phyloP scores from a whole-genome alignment of 2,113 vertebrate genomes.

The Rafetus swinhoei region DNA sequence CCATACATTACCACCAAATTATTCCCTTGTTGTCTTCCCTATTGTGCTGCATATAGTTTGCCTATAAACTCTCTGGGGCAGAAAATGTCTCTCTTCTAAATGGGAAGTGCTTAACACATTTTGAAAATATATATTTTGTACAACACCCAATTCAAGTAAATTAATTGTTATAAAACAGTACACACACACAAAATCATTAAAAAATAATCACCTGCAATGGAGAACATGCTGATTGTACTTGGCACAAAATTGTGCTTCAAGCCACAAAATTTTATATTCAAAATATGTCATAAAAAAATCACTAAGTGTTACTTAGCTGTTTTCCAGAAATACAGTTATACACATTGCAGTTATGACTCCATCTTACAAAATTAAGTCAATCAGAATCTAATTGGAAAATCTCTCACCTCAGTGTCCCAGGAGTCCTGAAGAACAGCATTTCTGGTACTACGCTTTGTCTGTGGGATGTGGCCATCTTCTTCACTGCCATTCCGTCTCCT shows the following conservation, averaged over 20 bases:
- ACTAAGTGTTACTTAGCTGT: not conserved
- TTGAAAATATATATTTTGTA: not conserved
- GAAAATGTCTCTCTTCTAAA: fast-evolving
- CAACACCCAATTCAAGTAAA: not conserved
- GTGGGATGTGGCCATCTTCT: constrained; percentile 86
- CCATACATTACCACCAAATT: not conserved
- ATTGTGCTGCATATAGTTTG: fast-evolving
- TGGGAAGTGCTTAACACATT: not conserved
- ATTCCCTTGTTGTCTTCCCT: fast-evolving
- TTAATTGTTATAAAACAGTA: not conserved
- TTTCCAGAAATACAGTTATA: fast-evolving
- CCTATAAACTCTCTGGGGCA: fast-evolving
- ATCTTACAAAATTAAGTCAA: not conserved
- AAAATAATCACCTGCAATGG: not conserved
- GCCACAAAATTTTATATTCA: fast-evolving
- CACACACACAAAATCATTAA: not conserved
- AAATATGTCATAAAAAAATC: not conserved
- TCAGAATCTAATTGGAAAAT: fast-evolving
- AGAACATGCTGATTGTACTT: not conserved
- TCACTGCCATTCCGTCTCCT: constrained; percentile 87
- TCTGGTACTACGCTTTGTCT: constrained; percentile 87
- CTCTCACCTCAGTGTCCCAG: constrained; percentile 94
- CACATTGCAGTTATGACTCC: fast-evolving
- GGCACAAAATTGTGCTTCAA: fast-evolving
- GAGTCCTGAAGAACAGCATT: constrained; percentile 87